Percentiles rank a stretch among this genome's conserved stretches.
These are phyloP conservation scores for Pristionchus mayeri DNA, from an alignment of 2,888 invertebrate species.

Conservation along the genomic window DNA sequence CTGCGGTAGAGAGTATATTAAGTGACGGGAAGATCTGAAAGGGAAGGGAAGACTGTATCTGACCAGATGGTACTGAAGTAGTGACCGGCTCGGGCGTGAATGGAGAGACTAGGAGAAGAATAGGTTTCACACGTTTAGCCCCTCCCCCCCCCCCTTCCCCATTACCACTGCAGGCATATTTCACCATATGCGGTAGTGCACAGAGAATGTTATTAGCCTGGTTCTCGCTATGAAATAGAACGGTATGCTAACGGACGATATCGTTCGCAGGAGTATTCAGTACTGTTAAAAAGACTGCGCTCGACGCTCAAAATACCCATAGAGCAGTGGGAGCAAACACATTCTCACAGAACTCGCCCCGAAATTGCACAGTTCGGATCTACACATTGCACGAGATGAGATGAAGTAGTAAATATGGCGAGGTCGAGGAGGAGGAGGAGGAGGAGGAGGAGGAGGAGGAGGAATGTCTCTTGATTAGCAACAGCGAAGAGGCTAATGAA, in stretches of 20 bases:
- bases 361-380: background rate
- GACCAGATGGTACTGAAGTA: background rate
- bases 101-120: slow-evolving; percentile 4
- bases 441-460: too few relatives aligned
- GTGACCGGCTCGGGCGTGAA: background rate
- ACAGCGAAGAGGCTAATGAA: background rate
- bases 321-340: background rate
- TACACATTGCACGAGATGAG: background rate
- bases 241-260: background rate
- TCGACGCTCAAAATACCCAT: background rate
- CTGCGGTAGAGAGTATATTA: background rate
- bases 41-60: background rate
- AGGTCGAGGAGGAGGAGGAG: slow-evolving; percentile 2
- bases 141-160: background rate
- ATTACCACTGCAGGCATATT: background rate
- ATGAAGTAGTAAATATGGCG: slow-evolving; percentile 28
- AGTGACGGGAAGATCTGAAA: background rate
- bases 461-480: slow-evolving; percentile 34
- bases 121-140: background rate
- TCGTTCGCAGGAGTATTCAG: too few relatives aligned
- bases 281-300: background rate
- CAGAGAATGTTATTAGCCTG: background rate
- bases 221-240: background rate
- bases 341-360: background rate
- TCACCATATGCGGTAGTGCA: slow-evolving; percentile 10